Evolutionary conservation across 2,797 vertebrate genomes (phyloP), one percentile per base, ranked within the genome.

Genomic region (Hylomyscus alleni): DNA sequence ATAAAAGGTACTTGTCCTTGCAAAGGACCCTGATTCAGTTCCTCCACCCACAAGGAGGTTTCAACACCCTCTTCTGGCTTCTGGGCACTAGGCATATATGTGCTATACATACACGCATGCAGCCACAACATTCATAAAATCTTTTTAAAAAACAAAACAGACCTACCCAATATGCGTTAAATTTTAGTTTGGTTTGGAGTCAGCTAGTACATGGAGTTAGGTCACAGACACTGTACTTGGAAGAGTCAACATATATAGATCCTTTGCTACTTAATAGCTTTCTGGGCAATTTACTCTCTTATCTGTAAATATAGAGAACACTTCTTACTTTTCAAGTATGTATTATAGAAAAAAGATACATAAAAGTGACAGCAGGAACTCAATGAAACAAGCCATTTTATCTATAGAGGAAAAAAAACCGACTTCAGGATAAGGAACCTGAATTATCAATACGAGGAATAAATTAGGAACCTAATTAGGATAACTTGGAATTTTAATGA

Each of bases 361-460:
- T 86, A 95, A 94, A 92, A 89, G 84, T 22, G 24, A 96, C 31
- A 93, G 37, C 56, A 93, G 76, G 80, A 24, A 84, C 47, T 67
- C 72, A 87, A 24, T 73, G 58, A 97, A 91, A 50, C 13, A 40
- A 65, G 12, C 17, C 47, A 80, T 93, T 93, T 93, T 40, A 94
- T 58, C 69, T 89, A 44, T 58, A 86, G 50, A 31, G 77, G 85
- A n/a, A 93, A 90, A 95, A 37, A 52, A 11, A 31, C 44, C 95
- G 60, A 62, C 40, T 67, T 83, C 0, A 14, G 20, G 40, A 47
- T 76, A 78, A 90, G 47, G 31, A n/a, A 84, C 19, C 72, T 95
- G 60, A 90, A 3, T 78, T 78, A 90, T 85, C 93, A 97, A 47
- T 52, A 47, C 89, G 52, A 95, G 58, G 95, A 97, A 91, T 87